phyloP scores from a whole-genome alignment of 2,888 invertebrate genomes.

The Tipula unca region DNA sequence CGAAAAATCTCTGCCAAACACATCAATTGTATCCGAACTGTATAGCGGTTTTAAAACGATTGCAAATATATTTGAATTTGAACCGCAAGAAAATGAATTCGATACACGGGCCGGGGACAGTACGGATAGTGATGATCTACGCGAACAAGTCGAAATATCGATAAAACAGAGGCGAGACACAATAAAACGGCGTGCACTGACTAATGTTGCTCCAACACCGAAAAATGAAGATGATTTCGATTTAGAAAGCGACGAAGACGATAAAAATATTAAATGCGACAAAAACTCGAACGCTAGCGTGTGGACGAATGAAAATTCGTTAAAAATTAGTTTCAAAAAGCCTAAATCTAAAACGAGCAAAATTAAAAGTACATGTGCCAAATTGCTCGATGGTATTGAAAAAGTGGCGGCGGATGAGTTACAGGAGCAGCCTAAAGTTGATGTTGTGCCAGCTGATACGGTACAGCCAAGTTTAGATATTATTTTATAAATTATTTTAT shows the following conservation, averaged over 20 bases:
- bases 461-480: neutral
- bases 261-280: neutral
- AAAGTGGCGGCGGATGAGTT: neutral
- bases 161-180: neutral
- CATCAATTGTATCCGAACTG: constrained; percentile 1
- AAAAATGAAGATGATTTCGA: neutral
- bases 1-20: neutral
- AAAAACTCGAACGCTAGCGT: neutral
- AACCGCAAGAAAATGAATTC: neutral
- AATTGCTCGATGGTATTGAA: neutral
- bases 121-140: neutral
- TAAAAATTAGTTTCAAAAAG: neutral
- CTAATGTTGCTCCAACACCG: neutral
- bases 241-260: neutral
- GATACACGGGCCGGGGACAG: neutral
- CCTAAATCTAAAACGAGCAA: neutral
- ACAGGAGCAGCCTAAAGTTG: neutral
- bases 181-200: neutral
- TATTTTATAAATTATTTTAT: neutral
- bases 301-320: neutral
- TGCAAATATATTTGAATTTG: neutral
- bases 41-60: neutral
- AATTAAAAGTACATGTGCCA: neutral
- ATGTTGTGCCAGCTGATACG: neutral
- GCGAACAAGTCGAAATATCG: neutral